Base-by-base conservation (phyloP, 1,140 invertebrate species). In the Conus betulinus region DNA sequence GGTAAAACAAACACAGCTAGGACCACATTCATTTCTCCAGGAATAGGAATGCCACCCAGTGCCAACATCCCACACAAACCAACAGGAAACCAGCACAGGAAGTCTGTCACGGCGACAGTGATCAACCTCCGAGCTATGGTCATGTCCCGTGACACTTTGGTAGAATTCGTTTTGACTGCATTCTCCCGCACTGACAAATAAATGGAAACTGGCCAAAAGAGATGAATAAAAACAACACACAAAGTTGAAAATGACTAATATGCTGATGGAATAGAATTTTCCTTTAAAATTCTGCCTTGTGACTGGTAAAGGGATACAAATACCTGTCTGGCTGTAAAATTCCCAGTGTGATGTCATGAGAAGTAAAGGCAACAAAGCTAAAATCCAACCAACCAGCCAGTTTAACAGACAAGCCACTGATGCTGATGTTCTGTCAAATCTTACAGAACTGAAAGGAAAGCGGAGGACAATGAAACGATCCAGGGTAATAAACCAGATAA, bases 221-320 rank as follows among this genome's bases (percentile, higher is more conserved):
- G 13, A 76, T 76, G 20, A 76, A 25, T 8, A 76, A 25, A 25
- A 76, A 76, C 71, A 76, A 25, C 39, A 25, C 39, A 76, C 8
- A 25, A 76, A 76, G n/a, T 76, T 76, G 71, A 76, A 76, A n/a
- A 55, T 6, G 85, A 53, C 20, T 67, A 63, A 11, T 11, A 51
- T n/a, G 53, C 71, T 25, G 83, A 82, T n/a, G 39, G 79, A 82
- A 20, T 51, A 82, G 1, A 17, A 11, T 17, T 82, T 27, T 10
- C 53, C 79, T 82, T 11, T 27, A 82, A 55, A 82, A 27, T 52
- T 10, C 79, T 51, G 39, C 39, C 79, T 82, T 51, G 57, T 83
- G 39, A n/a, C 20, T 90, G 20, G 76, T 91, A 92, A 3, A 88
- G 88, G 1, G 89, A 82, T 52, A 52, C 39, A 82, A 0, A 55